Evolutionary conservation across 2,888 invertebrate species (phyloP), one percentile per base, ranked within the genome.

Genomic region (Erebia aethiops): DNA sequence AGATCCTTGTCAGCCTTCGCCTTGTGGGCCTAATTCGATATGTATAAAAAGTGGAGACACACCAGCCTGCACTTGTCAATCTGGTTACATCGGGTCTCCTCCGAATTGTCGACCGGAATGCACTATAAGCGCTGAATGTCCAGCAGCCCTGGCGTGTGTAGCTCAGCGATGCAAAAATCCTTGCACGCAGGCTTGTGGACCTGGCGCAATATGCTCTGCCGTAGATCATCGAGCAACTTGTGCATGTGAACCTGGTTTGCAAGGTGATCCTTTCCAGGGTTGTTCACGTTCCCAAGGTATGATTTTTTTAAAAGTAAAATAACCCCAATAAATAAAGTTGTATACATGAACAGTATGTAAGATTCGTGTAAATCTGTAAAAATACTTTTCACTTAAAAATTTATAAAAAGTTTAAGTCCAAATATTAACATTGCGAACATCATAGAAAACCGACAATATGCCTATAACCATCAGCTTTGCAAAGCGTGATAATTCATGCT

Each of bases 31-130:
- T 2, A 95, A 95, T 82, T 94, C 95, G 1, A 90, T 95, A 74
- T 96, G 96, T 78, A 84, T 94, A n/a, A 91, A 93, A 76, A 91
- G 94, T n/a, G 94, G 92, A 77, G 94, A 94, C 58, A 95, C 94
- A 71, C 94, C 95, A 21, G 94, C 95, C 14, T 95, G 95, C 80
- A 95, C 94, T 69, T 95, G 96, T 81, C 89, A 95, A 77, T 89
- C 94, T 64, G 93, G 93, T 67, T 96, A 94, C 82, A 92, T 95
- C 68, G 96, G 96, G 63, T 92, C 93, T 69, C 95, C 96, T 52
- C 95, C 96, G 1, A 95, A 95, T 74, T 96, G 96, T 80, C 93
- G 95, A 26, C 96, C 96, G 0, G 95, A 96, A 81, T 96, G 96
- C 81, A 94, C 94, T 1, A 95, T 96, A 63, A 95, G 95, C 81